Conservation (phyloP, 1,140 invertebrate species). For the Caenorhabditis latens region DNA sequence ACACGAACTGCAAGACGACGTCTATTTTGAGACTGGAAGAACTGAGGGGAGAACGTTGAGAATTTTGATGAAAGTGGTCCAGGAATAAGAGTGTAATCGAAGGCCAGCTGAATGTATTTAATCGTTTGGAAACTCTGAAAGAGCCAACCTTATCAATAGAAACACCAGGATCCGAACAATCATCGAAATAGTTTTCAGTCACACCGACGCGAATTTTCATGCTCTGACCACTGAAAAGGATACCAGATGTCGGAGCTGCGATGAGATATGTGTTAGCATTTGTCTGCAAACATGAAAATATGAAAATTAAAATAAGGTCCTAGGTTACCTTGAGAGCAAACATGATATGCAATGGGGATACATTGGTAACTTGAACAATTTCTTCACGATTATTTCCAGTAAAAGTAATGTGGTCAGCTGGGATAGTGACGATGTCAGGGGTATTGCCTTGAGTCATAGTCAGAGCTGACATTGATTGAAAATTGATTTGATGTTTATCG, state of each 20-base stretch:
- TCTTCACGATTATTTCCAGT: not conserved
- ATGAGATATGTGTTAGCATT: slow-evolving; percentile 35
- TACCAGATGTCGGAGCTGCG: slow-evolving; percentile 22
- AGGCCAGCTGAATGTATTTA: slow-evolving; percentile 3
- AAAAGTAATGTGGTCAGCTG: not conserved
- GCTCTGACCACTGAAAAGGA: slow-evolving; percentile 1
- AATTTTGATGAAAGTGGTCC: not conserved
- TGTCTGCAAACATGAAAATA: not conserved
- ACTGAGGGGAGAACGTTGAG: not conserved
- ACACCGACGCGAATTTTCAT: slow-evolving; percentile 15
- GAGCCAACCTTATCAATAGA: slow-evolving; percentile 9
- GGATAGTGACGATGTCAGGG: not conserved
- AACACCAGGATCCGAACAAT: not conserved
- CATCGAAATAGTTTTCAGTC: not conserved
- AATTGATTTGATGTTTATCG: not conserved
- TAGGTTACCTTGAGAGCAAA: slow-evolving; percentile 9
- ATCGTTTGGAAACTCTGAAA: not conserved
- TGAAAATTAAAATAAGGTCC: not conserved
- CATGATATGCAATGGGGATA: slow-evolving; percentile 8
- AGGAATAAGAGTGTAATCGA: slow-evolving; percentile 40
- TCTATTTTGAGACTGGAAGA: slow-evolving; percentile 22
- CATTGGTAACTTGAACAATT: slow-evolving; percentile 8
- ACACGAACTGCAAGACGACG: slow-evolving; percentile 19
- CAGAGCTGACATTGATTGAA: slow-evolving; percentile 8
- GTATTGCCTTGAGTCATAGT: not conserved